These are phyloP conservation scores for Mellilla xanthometata DNA, from an alignment of 2,888 invertebrate species.

Conservation along the genomic window DNA sequence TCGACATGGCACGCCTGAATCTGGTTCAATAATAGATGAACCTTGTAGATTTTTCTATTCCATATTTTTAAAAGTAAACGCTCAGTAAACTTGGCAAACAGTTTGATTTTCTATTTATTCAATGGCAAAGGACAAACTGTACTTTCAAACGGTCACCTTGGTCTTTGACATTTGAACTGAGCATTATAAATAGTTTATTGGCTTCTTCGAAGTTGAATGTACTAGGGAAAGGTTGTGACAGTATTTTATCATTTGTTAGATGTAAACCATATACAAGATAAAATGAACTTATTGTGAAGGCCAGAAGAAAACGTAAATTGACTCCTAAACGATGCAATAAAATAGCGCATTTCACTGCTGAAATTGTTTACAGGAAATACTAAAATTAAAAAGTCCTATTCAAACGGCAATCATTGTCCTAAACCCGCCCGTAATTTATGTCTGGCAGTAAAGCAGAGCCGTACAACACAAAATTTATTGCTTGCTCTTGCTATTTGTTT, in stretches of 20 bases:
- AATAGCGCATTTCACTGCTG: slow-evolving; percentile 9
- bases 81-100: slow-evolving; percentile 1
- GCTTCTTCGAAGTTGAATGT: slow-evolving; percentile 9
- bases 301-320: too few species aligned
- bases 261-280: too few species aligned
- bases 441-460: slow-evolving; percentile 56
- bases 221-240: not conserved
- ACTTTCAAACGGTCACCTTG: slow-evolving; percentile 18
- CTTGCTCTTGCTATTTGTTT: slow-evolving; percentile 63
- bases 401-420: slow-evolving; percentile 38
- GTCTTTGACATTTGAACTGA: slow-evolving; percentile 11
- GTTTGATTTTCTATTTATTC: slow-evolving; percentile 13
- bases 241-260: not conserved
- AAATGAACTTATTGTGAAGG: too few species aligned
- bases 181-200: slow-evolving; percentile 11
- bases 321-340: not conserved
- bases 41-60: slow-evolving; percentile 3
- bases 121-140: slow-evolving; percentile 3
- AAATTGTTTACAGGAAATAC: slow-evolving; percentile 13
- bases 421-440: slow-evolving; percentile 50
- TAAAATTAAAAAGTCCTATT: slow-evolving; percentile 34
- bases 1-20: not conserved
- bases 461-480: slow-evolving; percentile 57
- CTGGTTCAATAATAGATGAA: not conserved
- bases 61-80: slow-evolving; percentile 1